Base-by-base conservation (phyloP, 1,140 invertebrate species). In the Melanaphis sacchari region DNA sequence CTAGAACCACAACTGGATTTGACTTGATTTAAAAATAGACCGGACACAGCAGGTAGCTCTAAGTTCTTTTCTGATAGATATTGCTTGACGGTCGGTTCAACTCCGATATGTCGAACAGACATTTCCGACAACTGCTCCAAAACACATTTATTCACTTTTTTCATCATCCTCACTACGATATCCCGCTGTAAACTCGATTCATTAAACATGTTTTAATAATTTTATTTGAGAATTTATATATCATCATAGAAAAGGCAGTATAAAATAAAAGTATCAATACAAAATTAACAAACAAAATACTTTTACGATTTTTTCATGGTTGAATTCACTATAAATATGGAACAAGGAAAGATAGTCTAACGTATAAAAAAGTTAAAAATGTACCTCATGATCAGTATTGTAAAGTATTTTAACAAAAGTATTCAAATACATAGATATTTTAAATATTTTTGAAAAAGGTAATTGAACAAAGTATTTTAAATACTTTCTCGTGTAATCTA, bases 121-220 rank as follows among this genome's bases (percentile, higher is more conserved):
- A 95, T 89, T 90, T 95, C 94, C 18, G 94, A 94, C 89, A 95
- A 90, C 46, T 94, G 94, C 91, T 95, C 94, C 22, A 95, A 94
- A n/a, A 93, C 94, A 52, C 85, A 94, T 87, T 95, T 94, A 81
- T 94, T 95, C 40, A 94, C 66, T 91, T 95, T 94, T 91, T 91
- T 93, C 84, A 94, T 49, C 59, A 94, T 89, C 22, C 92, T 90
- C 38, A 93, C 41, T 22, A 22, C 31, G n/a, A 93, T 89, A n/a
- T 93, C 93, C 11, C 41, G n/a, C 93, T 93, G n/a, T 49, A 21
- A 38, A 66, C 15, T 24, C 40, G 11, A 41, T 11, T 85, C 84
- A 41, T 43, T 85, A 24, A 84, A 43, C 4, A 31, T 31, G 15
- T 76, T 15, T n/a, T 76, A 76, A 76, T 76, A n/a, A n/a, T n/a